phyloP scores from a whole-genome alignment of 1,140 invertebrate species.

The Aphidius gifuensis region DNA sequence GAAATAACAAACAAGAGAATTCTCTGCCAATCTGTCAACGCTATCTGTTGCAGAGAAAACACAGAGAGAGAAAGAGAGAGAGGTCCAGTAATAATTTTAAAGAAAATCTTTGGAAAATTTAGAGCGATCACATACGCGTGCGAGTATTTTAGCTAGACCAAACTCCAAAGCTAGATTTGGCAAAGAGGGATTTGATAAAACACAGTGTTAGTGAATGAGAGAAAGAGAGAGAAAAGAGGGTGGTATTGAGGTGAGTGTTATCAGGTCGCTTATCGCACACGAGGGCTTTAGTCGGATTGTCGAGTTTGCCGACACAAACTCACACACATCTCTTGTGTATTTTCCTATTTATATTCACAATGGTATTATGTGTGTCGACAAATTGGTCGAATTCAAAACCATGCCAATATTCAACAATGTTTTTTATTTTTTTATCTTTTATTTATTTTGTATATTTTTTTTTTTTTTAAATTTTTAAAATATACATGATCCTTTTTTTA shows the following conservation, averaged over 20 bases:
- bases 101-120: constrained; percentile 53
- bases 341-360: constrained; percentile 9
- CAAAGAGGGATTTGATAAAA: background rate
- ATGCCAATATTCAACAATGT: background rate
- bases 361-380: constrained; percentile 34
- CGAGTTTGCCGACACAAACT: constrained; percentile 15
- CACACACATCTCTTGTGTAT: constrained; percentile 4
- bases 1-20: constrained; percentile 7
- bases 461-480: background rate
- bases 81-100: constrained; percentile 42
- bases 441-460: too few relatives aligned
- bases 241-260: constrained; percentile 36
- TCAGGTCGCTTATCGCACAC: constrained; percentile 52
- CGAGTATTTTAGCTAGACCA: constrained; percentile 6
- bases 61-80: too few relatives aligned
- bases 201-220: constrained; percentile 7
- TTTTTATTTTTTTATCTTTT: background rate
- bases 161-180: background rate
- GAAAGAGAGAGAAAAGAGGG: constrained; percentile 13
- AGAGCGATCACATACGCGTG: constrained; percentile 33
- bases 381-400: constrained; percentile 49
- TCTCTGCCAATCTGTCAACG: constrained; percentile 45
- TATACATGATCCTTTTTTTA: too few relatives aligned
- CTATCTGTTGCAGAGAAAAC: constrained; percentile 39
- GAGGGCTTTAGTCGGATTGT: constrained; percentile 51